These are phyloP conservation scores for Cochlearius cochlearius DNA, from an alignment of 2,113 vertebrate genomes.

Conservation along the genomic window DNA sequence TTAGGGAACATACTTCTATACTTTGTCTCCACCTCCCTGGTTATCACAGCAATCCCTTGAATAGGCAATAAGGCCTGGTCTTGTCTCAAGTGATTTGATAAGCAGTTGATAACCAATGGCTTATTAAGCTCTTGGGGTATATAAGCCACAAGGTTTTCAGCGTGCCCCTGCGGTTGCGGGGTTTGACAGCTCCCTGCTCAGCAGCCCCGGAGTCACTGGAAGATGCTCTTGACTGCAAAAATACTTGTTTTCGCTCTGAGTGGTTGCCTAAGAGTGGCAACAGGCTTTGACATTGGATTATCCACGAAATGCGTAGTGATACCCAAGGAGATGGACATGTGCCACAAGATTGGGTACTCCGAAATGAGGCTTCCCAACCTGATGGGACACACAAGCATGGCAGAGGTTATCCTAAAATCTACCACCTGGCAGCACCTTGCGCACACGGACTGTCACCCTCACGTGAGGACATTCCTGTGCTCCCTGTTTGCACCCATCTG, in stretches of 20 bases:
- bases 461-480: slow-evolving; percentile 83
- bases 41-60: slow-evolving; percentile 58
- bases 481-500: slow-evolving; percentile 86
- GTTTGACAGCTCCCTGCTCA: not conserved
- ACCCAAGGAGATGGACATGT: slow-evolving; percentile 83
- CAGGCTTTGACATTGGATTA: slow-evolving; percentile 84
- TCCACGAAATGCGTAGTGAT: slow-evolving; percentile 86
- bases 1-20: not conserved
- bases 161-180: not conserved
- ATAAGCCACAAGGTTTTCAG: slow-evolving; percentile 39
- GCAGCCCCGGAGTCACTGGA: not conserved
- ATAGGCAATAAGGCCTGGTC: slow-evolving; percentile 48
- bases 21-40: slow-evolving; percentile 22
- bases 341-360: slow-evolving; percentile 82
- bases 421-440: slow-evolving; percentile 81
- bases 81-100: slow-evolving; percentile 54
- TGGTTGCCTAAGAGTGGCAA: not conserved
- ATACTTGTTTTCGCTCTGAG: not conserved
- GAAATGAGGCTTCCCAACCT: slow-evolving; percentile 91
- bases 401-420: slow-evolving; percentile 80
- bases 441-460: slow-evolving; percentile 84
- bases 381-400: slow-evolving; percentile 84
- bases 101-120: slow-evolving; percentile 55
- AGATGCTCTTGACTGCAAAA: slow-evolving; percentile 30
- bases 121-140: slow-evolving; percentile 41